phyloP scores from a whole-genome alignment of 1,140 invertebrate species.

The Elymnias hypermnestra region DNA sequence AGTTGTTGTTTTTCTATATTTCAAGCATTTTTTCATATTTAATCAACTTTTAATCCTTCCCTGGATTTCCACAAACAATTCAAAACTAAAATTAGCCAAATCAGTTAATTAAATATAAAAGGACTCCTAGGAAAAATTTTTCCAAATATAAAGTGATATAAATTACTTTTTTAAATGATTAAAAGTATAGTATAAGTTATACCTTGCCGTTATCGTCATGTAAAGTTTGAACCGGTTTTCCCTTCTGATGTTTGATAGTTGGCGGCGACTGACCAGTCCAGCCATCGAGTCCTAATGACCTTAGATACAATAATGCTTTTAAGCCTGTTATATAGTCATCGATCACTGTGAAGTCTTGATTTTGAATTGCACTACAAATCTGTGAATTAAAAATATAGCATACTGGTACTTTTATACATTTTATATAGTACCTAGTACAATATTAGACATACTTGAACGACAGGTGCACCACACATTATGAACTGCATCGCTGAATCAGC shows the following conservation, averaged over 20 bases:
- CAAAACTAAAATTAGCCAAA: no score
- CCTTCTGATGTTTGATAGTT: constrained; percentile 91
- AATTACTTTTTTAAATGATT: no score
- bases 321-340: constrained; percentile 95
- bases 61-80: no score
- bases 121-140: no score
- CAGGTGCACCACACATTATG: constrained; percentile 91
- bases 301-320: constrained; percentile 92
- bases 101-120: no score
- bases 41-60: no score
- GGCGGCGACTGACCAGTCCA: constrained; percentile 98
- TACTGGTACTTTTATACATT: constrained; percentile 1
- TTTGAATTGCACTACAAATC: constrained; percentile 97
- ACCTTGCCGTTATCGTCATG: constrained; percentile 82
- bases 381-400: constrained; percentile 38
- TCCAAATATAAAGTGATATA: no score
- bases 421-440: no score
- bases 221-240: constrained; percentile 87
- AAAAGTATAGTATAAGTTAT: no score
- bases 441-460: constrained; percentile 92
- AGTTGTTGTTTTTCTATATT: no score
- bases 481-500: constrained; percentile 96
- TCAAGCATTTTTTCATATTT: no score
- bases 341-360: constrained; percentile 97
- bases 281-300: constrained; percentile 79